These are phyloP conservation scores for Nematopogon swammerdamellus DNA, from an alignment of 2,888 invertebrate genomes.

Conservation along the genomic window DNA sequence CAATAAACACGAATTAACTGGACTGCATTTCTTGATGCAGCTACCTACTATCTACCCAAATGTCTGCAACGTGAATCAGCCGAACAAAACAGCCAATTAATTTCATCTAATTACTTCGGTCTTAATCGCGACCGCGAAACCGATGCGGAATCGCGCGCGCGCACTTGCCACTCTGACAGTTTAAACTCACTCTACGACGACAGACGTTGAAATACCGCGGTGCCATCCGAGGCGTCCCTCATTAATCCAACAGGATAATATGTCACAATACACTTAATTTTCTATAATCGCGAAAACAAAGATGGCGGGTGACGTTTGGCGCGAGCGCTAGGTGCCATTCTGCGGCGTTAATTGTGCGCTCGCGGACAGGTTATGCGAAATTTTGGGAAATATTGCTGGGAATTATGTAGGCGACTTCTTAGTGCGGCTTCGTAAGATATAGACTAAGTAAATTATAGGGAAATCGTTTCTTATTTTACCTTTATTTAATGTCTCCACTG, in stretches of 20 bases:
- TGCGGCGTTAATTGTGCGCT: not conserved
- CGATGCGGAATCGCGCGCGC: not conserved
- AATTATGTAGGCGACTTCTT: too few relatives aligned
- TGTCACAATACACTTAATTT: constrained; percentile 48
- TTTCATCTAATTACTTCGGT: not conserved
- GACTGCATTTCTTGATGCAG: not conserved
- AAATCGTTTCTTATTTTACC: too few relatives aligned
- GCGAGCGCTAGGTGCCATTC: not conserved
- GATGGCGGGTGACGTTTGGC: not conserved
- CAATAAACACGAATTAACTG: not conserved
- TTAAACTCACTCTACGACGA: not conserved
- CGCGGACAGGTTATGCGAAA: not conserved
- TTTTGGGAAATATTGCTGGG: not conserved
- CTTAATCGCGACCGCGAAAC: not conserved
- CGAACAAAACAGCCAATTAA: not conserved
- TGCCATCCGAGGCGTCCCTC: constrained; percentile 18
- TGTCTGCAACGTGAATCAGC: not conserved
- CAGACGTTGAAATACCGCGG: not conserved
- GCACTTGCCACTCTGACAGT: not conserved
- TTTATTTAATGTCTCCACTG: too few relatives aligned
- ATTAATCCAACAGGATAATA: constrained; percentile 50
- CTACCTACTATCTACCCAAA: not conserved
- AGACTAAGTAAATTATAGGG: too few relatives aligned
- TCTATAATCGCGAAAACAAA: constrained; percentile 20
- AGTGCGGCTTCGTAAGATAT: too few relatives aligned